phyloP scores from a whole-genome alignment of 1,140 invertebrate genomes.

The Schlechtendalia chinensis region DNA sequence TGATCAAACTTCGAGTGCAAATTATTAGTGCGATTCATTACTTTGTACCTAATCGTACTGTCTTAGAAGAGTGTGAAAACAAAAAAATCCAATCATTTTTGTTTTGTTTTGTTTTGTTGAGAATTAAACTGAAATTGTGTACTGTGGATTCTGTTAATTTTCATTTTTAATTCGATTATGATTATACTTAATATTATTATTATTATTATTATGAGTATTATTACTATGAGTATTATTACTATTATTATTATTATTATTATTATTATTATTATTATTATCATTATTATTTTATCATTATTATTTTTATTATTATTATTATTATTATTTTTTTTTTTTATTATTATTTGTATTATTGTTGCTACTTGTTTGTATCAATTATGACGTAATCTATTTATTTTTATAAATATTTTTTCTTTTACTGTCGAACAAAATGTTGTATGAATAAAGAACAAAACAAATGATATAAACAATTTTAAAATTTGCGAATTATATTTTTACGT shows the following conservation, averaged over 20 bases:
- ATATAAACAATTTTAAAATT: neutral
- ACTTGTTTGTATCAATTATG: slow-evolving; percentile 20
- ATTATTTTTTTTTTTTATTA: no score
- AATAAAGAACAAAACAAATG: slow-evolving; percentile 23
- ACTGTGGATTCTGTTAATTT: neutral
- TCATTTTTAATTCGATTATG: neutral
- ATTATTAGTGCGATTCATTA: neutral
- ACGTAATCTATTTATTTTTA: neutral
- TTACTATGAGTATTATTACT: neutral
- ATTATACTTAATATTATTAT: neutral
- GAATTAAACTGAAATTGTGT: neutral
- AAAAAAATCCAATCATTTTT: neutral
- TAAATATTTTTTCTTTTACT: neutral
- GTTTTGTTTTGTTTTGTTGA: slow-evolving; percentile 7
- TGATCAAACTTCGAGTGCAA: neutral
- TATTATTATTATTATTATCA: neutral
- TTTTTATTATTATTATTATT: slow-evolving; percentile 1
- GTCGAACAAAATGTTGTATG: slow-evolving; percentile 23
- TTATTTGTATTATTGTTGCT: slow-evolving; percentile 5
- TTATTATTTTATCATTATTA: neutral
- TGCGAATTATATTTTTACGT: no score
- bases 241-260: slow-evolving; percentile 19
- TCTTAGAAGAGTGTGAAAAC: slow-evolving; percentile 17
- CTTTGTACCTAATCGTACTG: neutral
- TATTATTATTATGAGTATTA: neutral